These are phyloP conservation scores for Macroglossus sobrinus DNA, from an alignment of 2,113 vertebrate genomes.

Conservation along the genomic window DNA sequence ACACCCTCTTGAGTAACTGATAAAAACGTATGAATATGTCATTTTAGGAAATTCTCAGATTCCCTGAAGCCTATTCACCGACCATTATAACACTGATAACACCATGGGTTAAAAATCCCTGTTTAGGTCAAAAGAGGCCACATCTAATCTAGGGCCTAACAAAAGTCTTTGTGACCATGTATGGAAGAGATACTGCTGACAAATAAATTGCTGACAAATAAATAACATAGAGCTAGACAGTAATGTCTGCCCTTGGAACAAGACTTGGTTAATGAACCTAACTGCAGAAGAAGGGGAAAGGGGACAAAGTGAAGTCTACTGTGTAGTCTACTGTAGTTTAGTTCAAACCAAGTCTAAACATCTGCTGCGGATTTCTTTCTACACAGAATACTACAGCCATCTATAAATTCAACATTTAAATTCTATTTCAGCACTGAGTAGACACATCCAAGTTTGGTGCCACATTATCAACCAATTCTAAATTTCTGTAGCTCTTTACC, in stretches of 20 bases:
- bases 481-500: not conserved
- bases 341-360: not conserved
- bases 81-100: not conserved
- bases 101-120: not conserved
- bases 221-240: not conserved
- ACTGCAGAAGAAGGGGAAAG: not conserved
- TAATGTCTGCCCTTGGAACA: not conserved
- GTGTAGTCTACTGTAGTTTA: not conserved
- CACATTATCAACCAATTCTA: not conserved
- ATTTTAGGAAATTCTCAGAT: not conserved
- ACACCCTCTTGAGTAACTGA: not conserved
- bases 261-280: not conserved
- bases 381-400: not conserved
- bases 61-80: not conserved
- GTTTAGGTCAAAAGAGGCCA: not conserved
- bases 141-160: not conserved
- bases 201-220: not conserved
- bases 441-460: not conserved
- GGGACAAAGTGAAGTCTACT: not conserved
- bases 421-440: not conserved
- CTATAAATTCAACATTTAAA: not conserved
- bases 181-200: not conserved
- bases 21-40: not conserved
- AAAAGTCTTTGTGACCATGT: not conserved
- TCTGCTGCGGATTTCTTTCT: not conserved